A percentile compares a stretch with the other conserved stretches of the same genome.
Evolutionary conservation across 1,140 invertebrate species (phyloP).

Genomic region (Caenorhabditis inopinata): DNA sequence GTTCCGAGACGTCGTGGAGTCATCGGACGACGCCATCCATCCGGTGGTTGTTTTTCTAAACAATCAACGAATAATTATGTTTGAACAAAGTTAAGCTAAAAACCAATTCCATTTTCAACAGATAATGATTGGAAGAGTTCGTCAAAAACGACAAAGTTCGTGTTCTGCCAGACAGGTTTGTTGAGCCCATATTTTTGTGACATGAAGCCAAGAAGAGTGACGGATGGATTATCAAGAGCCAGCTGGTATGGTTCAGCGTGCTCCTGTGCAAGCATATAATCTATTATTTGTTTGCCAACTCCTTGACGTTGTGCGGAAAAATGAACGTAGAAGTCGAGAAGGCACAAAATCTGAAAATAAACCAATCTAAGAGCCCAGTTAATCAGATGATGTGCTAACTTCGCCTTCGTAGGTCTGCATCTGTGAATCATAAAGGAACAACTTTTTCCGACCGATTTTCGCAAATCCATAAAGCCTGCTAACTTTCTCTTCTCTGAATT

Average conservation of each 20-base stretch:
- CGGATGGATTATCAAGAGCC: slow-evolving; percentile 59
- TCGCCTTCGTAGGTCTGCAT: slow-evolving; percentile 57
- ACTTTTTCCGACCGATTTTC: slow-evolving; percentile 80
- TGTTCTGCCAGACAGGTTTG: slow-evolving; percentile 60
- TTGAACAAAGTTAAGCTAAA: background rate
- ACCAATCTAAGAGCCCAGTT: background rate
- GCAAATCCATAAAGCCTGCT: slow-evolving; percentile 77
- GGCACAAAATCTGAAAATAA: slow-evolving; percentile 70
- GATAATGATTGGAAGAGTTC: slow-evolving; percentile 54
- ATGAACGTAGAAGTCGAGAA: slow-evolving; percentile 84
- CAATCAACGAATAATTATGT: background rate
- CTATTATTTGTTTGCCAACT: slow-evolving; percentile 76
- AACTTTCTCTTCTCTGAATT: slow-evolving; percentile 50
- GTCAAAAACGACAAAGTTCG: slow-evolving; percentile 61
- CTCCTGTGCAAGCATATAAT: slow-evolving; percentile 75
- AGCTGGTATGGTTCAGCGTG: slow-evolving; percentile 45
- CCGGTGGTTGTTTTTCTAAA: slow-evolving; percentile 53
- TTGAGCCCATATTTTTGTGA: slow-evolving; percentile 49
- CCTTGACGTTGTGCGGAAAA: slow-evolving; percentile 78
- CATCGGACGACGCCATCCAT: slow-evolving; percentile 58
- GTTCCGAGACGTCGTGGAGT: slow-evolving; percentile 54
- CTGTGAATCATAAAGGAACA: slow-evolving; percentile 77
- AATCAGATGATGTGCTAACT: background rate
- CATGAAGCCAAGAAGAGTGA: slow-evolving; percentile 58
- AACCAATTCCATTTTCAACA: slow-evolving; percentile 40